Evolutionary conservation across 2,888 invertebrate genomes (phyloP).

Genomic region (Coremacera marginata): DNA sequence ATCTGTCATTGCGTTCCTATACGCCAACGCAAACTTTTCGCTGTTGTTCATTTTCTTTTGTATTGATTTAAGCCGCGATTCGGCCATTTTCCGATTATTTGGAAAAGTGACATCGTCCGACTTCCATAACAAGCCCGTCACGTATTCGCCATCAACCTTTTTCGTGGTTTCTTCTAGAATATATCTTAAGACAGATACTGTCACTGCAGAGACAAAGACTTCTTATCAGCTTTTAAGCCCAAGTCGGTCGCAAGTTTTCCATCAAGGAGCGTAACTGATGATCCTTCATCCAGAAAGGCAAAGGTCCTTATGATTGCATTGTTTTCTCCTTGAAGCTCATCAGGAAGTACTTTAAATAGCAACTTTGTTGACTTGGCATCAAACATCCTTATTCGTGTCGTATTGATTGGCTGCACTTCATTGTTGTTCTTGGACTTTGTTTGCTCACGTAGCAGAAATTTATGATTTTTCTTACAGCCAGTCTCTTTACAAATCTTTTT

Average conservation of each 20-base stretch:
- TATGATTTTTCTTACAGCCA: not conserved
- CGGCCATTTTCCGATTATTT: not conserved
- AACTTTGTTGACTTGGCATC: not conserved
- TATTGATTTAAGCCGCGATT: not conserved
- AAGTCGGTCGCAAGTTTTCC: not conserved
- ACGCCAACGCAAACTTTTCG: too few species aligned
- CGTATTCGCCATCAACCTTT: not conserved
- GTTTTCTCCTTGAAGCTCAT: not conserved
- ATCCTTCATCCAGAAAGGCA: not conserved
- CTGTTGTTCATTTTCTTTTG: not conserved
- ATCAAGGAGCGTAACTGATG: not conserved
- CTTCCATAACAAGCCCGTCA: not conserved
- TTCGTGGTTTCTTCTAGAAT: not conserved
- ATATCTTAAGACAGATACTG: not conserved
- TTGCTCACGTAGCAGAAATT: not conserved
- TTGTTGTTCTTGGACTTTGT: not conserved
- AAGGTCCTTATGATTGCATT: not conserved
- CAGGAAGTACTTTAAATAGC: not conserved
- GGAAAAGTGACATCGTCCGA: not conserved
- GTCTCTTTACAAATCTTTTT: not conserved
- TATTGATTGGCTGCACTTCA: not conserved
- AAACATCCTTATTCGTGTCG: not conserved
- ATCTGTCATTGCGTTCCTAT: not conserved
- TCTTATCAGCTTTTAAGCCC: not conserved
- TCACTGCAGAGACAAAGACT: not conserved